These are phyloP conservation scores for Xestia c-nigrum DNA, from an alignment of 2,888 invertebrate genomes.

Conservation along the genomic window DNA sequence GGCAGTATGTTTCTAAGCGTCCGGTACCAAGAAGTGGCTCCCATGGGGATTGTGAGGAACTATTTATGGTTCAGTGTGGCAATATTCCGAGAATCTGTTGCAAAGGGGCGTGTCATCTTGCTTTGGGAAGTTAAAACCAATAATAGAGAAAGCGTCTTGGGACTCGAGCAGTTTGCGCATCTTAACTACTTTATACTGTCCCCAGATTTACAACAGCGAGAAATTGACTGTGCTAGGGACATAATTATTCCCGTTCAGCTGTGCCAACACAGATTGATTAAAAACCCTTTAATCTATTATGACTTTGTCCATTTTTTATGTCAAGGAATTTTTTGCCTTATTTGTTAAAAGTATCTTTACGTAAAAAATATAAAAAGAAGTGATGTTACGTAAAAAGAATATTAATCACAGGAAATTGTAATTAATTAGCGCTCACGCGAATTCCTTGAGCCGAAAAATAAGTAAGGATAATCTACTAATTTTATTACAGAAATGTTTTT, in stretches of 20 bases:
- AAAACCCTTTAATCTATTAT: not conserved
- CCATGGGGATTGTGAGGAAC: conserved; percentile 43
- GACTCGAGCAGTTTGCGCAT: conserved; percentile 22
- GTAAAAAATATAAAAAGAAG: conserved; percentile 26
- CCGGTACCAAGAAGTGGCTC: conserved; percentile 36
- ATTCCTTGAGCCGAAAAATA: conserved; percentile 24
- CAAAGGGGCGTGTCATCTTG: conserved; percentile 15
- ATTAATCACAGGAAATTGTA: conserved; percentile 45
- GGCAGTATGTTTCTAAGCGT: conserved; percentile 45
- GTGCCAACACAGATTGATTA: not conserved
- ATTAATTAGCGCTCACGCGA: conserved; percentile 52
- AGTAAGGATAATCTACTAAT: conserved; percentile 24
- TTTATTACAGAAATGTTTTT: conserved; percentile 16
- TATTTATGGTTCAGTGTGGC: conserved; percentile 51
- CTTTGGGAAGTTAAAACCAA: conserved; percentile 41
- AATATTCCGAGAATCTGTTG: conserved; percentile 17
- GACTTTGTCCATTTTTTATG: not conserved
- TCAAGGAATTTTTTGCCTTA: conserved; percentile 7
- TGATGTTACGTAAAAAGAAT: conserved; percentile 31
- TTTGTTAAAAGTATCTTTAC: not conserved
- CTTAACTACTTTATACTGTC: conserved; percentile 18
- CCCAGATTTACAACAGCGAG: not conserved
- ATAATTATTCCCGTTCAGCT: not conserved
- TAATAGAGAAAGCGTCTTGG: conserved; percentile 4
- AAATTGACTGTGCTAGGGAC: not conserved